Evolutionary conservation across 2,797 vertebrate genomes (phyloP), one percentile per base, ranked within the genome.

Genomic region (Pseudocheirus occidentalis): DNA sequence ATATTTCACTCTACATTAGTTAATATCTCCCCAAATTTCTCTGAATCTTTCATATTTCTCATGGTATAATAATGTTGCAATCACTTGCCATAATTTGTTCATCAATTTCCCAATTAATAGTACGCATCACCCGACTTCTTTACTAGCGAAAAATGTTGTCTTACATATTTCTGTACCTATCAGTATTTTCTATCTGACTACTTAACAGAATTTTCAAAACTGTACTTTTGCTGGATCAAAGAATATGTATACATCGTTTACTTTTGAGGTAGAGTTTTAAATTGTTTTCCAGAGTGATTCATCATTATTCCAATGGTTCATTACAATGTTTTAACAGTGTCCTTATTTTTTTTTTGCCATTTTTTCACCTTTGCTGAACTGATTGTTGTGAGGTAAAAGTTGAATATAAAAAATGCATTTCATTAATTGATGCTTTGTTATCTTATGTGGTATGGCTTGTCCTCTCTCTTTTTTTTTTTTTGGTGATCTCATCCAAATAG

Each of bases 271-370:
- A n/a, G 13, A 14, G 34, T 16, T 66, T n/a, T 34, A n/a, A 34
- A n/a, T 66, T 16, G 4, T 18, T 66, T 66, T n/a, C 62, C 27
- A 66, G 4, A 66, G 1, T 66, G 13, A 66, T 66, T 1, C 13
- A 66, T 16, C 1, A n/a, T 4, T n/a, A 66, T 5, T n/a, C n/a
- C 14, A n/a, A n/a, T 16, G 14, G 1, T 16, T 0, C 10, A 66
- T n/a, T n/a, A 66, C 4, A 66, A n/a, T 16, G 62, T 66, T 66
- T n/a, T n/a, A 34, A 31, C 58, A 31, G 12, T 13, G 31, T 14
- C 34, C 34, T 12, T 11, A 34, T 31, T 12, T 11, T 62, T 62
- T 29, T 62, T 59, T 31, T 58, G 29, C 28, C 10, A 31, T 34
- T 62, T 62, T 62, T 11, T 62, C 29, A 62, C 29, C 11, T 62